Evolutionary conservation across 2,113 vertebrate genomes (phyloP).

Genomic region (Taurulus bubalis): DNA sequence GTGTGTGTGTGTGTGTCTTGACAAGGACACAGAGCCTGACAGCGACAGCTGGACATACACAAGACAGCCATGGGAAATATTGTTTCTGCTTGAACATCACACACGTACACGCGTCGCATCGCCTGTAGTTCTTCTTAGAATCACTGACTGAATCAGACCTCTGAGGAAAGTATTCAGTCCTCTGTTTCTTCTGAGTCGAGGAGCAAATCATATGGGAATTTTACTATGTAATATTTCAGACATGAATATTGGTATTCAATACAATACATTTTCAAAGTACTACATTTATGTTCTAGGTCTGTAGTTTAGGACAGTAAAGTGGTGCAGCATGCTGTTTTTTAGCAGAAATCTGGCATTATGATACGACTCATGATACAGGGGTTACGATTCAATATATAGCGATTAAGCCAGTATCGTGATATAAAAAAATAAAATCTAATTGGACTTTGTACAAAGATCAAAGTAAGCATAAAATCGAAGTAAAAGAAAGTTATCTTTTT

Average conservation of each 20-base stretch:
- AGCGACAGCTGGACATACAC: conserved; percentile 9
- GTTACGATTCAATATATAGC: too few relatives aligned
- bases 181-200: not conserved
- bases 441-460: too few relatives aligned
- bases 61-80: conserved; percentile 35
- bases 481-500: too few relatives aligned
- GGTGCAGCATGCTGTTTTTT: not conserved
- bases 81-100: conserved; percentile 19
- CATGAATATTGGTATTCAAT: not conserved
- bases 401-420: too few relatives aligned
- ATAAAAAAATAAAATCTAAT: too few relatives aligned
- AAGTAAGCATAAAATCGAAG: too few relatives aligned
- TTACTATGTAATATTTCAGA: too few relatives aligned
- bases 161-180: not conserved
- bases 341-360: too few relatives aligned
- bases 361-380: too few relatives aligned
- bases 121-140: conserved; percentile 9
- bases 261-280: not conserved
- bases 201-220: not conserved
- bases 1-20: not conserved
- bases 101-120: conserved; percentile 2
- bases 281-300: not conserved
- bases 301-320: not conserved
- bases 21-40: conserved; percentile 10
- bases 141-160: not conserved